These are phyloP conservation scores for Megalurothrips usitatus DNA, from an alignment of 2,888 invertebrate species.

Conservation along the genomic window DNA sequence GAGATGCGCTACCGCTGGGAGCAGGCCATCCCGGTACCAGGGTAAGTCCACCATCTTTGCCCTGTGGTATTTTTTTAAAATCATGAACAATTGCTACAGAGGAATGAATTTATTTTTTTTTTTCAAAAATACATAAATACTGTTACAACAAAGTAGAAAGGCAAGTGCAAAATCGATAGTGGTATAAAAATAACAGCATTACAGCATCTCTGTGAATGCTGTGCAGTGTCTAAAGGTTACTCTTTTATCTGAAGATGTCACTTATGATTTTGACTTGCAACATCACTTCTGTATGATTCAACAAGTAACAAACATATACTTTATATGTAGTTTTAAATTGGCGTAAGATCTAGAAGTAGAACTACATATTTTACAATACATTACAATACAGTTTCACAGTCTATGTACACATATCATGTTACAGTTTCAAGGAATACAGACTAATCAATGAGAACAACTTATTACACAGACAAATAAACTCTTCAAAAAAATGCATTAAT, in stretches of 20 bases:
- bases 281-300: too few relatives aligned
- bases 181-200: background rate
- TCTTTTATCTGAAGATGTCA: background rate
- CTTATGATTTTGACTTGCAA: too few relatives aligned
- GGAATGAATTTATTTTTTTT: background rate
- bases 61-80: background rate
- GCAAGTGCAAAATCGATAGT: slow-evolving; percentile 17
- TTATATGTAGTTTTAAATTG: background rate
- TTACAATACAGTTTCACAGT: background rate
- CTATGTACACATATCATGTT: background rate
- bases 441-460: background rate
- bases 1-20: slow-evolving; percentile 91
- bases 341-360: background rate
- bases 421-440: background rate
- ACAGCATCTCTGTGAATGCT: background rate
- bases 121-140: slow-evolving; percentile 11
- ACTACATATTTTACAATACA: slow-evolving; percentile 16
- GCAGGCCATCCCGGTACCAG: slow-evolving; percentile 67
- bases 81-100: background rate
- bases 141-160: background rate
- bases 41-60: slow-evolving; percentile 61
- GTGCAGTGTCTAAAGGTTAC: background rate
- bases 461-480: background rate
- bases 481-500: background rate
- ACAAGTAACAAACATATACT: background rate